Percentiles rank a stretch among this genome's conserved stretches.
phyloP scores from a whole-genome alignment of 23 tunicate genomes.

The Phallusia fumigata region DNA sequence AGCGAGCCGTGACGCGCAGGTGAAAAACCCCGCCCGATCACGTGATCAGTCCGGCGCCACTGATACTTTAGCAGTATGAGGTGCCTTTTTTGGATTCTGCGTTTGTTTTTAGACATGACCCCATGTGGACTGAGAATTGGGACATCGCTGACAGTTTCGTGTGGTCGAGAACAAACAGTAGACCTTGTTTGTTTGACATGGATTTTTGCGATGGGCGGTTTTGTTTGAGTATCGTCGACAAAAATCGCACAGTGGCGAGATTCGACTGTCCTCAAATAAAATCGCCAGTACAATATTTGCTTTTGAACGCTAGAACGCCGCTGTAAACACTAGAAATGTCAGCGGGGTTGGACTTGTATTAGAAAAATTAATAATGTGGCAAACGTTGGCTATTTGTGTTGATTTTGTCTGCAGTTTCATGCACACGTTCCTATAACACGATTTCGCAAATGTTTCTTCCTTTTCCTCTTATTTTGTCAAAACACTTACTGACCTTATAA shows the following conservation, averaged over 20 bases:
- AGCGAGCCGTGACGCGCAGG: conserved; percentile 1
- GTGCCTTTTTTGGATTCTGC: background rate
- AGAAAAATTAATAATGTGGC: too few relatives aligned
- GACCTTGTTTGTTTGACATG: background rate
- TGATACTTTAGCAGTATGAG: background rate
- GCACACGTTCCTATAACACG: too few relatives aligned
- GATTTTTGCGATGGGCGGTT: conserved; percentile 11
- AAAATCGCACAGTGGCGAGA: conserved; percentile 10
- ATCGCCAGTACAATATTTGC: too few relatives aligned
- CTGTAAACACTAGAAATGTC: too few relatives aligned
- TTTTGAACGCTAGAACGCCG: too few relatives aligned
- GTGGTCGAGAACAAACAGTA: background rate
- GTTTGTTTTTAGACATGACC: background rate
- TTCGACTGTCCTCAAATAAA: background rate
- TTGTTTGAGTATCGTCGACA: background rate
- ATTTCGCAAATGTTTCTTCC: too few relatives aligned
- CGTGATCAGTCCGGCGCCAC: conserved; percentile 7
- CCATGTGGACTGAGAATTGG: background rate
- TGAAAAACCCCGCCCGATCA: conserved; percentile 15
- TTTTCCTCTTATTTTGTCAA: too few relatives aligned
- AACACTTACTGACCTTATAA: too few relatives aligned
- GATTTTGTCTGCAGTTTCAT: too few relatives aligned
- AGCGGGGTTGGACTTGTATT: too few relatives aligned
- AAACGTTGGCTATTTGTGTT: too few relatives aligned
- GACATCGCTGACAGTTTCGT: background rate